phyloP scores from a whole-genome alignment of 1,140 invertebrate species.

The Augochlora pura region DNA sequence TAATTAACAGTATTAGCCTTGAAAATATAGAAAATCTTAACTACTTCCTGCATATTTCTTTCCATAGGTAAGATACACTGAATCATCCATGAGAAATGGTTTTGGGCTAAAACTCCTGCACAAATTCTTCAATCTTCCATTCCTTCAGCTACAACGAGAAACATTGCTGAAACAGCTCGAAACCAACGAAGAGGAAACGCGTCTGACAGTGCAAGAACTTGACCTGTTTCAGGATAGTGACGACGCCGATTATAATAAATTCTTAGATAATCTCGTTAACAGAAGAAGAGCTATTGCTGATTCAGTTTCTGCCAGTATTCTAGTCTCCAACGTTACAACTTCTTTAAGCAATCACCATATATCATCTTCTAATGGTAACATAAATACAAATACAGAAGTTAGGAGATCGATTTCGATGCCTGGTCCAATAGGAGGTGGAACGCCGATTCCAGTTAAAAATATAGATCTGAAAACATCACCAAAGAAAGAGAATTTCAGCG shows the following conservation, averaged over 20 bases:
- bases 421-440: constrained; percentile 78
- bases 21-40: not conserved
- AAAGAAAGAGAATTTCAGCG: constrained; percentile 65
- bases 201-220: constrained; percentile 91
- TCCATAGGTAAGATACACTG: constrained; percentile 91
- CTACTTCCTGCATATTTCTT: constrained; percentile 35
- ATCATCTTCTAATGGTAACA: constrained; percentile 57
- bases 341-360: constrained; percentile 72
- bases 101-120: constrained; percentile 96
- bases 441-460: constrained; percentile 77
- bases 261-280: constrained; percentile 87
- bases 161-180: constrained; percentile 93
- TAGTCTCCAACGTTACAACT: constrained; percentile 72
- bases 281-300: constrained; percentile 87
- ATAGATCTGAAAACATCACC: constrained; percentile 63
- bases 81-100: constrained; percentile 97
- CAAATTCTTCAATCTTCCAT: constrained; percentile 98
- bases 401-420: constrained; percentile 68
- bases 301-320: constrained; percentile 75
- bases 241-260: constrained; percentile 94
- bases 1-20: constrained; percentile 5
- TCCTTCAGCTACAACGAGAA: constrained; percentile 94
- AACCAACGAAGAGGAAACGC: constrained; percentile 92
- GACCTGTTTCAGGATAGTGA: constrained; percentile 90
- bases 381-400: constrained; percentile 57